Evolutionary conservation across 1,140 invertebrate genomes (phyloP), one percentile per base, ranked within the genome.

Genomic region (Asbolus verrucosus): DNA sequence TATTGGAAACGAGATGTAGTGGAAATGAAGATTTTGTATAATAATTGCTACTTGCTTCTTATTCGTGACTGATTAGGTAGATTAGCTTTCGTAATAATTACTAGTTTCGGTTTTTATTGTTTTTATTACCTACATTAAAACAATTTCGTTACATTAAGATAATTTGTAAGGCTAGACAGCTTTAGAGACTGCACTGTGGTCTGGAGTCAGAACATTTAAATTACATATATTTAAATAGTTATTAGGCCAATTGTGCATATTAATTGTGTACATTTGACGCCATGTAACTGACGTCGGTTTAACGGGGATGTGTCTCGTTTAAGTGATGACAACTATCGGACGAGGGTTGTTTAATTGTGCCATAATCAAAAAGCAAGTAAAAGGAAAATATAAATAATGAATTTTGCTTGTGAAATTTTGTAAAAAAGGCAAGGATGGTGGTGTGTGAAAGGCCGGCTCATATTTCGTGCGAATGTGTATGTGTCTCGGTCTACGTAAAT

Each of bases 401-500:
- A 30, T 30, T 4, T 30, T 30, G 3, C 8, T 30, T 30, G 24
- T 30, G 3, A 4, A 3, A 30, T 30, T 30, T 30, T 3, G 24
- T 30, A 3, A 30, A n/a, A n/a, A n/a, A n/a, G n/a, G n/a, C n/a
- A 27, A 27, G 24, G 24, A 27, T 8, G 24, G 24, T 8, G 24
- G 3, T 27, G 24, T n/a, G n/a, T 8, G 8, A 27, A 9, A 4
- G 4, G 2, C n/a, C 33, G 33, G 2, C 6, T 11, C 6, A 11
- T 36, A 11, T 36, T 2, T 11, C 33, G 33, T 11, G 33, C n/a
- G 4, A 11, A 36, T 11, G 33, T 36, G 33, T 36, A n/a, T 9
- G 33, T 71, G 69, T 71, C 69, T 71, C 63, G 54, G 27, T 63
- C 41, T 54, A 71, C 65, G 69, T 67, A 71, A 71, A 71, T 71